Evolutionary conservation across 92 coral and sea anemone genomes (phyloP).

Genomic region (Epizoanthus stellaris): DNA sequence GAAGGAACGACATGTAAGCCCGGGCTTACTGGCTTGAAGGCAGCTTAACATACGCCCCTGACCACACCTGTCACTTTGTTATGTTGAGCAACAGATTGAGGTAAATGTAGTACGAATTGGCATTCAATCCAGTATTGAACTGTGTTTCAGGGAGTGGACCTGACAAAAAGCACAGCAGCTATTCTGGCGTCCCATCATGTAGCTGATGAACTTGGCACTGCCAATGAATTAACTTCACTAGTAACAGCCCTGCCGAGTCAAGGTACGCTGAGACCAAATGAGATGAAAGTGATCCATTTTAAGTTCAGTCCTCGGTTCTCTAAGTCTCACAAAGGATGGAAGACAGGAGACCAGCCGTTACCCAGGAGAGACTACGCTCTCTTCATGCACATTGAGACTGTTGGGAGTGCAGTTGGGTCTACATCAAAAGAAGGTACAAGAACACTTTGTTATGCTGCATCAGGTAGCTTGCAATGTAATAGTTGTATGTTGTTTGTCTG

Average conservation of each 20-base stretch:
- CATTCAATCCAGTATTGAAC: not conserved
- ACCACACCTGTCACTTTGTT: too few relatives aligned
- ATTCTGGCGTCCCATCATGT: conserved; percentile 71
- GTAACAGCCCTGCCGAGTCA: conserved; percentile 95
- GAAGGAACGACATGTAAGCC: too few relatives aligned
- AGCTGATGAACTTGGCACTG: conserved; percentile 75
- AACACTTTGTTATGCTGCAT: not conserved
- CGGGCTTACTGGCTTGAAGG: too few relatives aligned
- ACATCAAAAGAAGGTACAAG: conserved; percentile 20
- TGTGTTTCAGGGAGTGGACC: conserved; percentile 81
- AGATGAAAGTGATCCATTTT: conserved; percentile 76
- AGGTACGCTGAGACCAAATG: conserved; percentile 83
- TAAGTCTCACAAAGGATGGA: conserved; percentile 85
- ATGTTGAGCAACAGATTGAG: too few relatives aligned
- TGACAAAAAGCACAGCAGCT: conserved; percentile 89
- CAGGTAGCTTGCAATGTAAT: not conserved
- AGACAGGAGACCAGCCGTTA: conserved; percentile 73
- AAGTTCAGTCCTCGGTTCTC: conserved; percentile 92
- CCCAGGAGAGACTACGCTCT: conserved; percentile 96
- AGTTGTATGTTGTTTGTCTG: not conserved
- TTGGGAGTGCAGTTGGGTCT: conserved; percentile 84
- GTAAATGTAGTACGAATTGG: too few relatives aligned
- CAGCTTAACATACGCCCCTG: too few relatives aligned
- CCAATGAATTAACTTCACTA: conserved; percentile 84
- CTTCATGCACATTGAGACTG: conserved; percentile 96